Percentiles rank a stretch among this genome's conserved stretches.
Conservation (phyloP, 2,113 vertebrate species). For the cattle (Bos taurus) region ARS-UCD2.0 NC_037338.1:51706001-51706500, state of each 20-base stretch:
- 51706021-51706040: background rate
- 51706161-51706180: background rate
- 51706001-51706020: rapidly evolving
- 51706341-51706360: too few species aligned
- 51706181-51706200: background rate
- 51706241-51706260: background rate
- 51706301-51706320: background rate
- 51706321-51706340: background rate
- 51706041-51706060: background rate
- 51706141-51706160: background rate
- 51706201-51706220: background rate
- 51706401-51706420: too few species aligned
- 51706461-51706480: too few species aligned
- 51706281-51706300: background rate
- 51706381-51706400: too few species aligned
- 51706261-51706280: background rate
- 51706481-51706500: background rate
- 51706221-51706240: background rate
- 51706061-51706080: background rate
- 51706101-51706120: background rate
- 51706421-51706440: too few species aligned
- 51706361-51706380: too few species aligned
- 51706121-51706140: background rate
- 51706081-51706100: background rate
- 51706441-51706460: too few species aligned